Conservation (phyloP, 2,888 invertebrate genomes). For the Crocallis elinguaria region DNA sequence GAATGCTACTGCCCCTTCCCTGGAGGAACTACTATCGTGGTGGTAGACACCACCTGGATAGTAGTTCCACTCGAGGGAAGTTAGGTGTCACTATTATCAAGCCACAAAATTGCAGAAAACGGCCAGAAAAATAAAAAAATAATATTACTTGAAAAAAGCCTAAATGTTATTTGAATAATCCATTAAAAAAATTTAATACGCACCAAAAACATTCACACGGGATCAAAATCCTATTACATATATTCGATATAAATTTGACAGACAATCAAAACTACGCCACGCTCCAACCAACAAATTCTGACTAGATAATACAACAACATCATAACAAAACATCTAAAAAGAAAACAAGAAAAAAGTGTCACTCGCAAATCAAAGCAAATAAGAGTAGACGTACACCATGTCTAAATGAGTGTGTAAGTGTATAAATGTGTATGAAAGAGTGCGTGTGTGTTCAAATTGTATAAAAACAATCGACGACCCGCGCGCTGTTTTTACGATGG, state of each 20-base stretch:
- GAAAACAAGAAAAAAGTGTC: constrained; percentile 71
- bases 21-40: no score
- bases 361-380: constrained; percentile 79
- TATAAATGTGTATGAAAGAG: constrained; percentile 43
- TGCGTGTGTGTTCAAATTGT: constrained; percentile 69
- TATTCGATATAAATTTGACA: constrained; percentile 81
- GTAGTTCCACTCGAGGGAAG: no score
- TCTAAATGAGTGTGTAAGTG: constrained; percentile 66
- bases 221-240: constrained; percentile 51
- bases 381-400: constrained; percentile 65
- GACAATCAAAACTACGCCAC: constrained; percentile 78
- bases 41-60: no score
- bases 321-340: constrained; percentile 67
- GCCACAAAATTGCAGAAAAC: no score
- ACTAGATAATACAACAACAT: constrained; percentile 67
- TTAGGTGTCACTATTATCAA: no score
- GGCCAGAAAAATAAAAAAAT: no score
- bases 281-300: constrained; percentile 54
- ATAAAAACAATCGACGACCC: constrained; percentile 79
- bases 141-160: no score
- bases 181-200: no score
- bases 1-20: no score
- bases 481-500: constrained; percentile 76
- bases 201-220: constrained; percentile 66
- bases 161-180: no score